Evolutionary conservation across 2,797 vertebrate species (phyloP).

Genomic region (Buceros bicornis): DNA sequence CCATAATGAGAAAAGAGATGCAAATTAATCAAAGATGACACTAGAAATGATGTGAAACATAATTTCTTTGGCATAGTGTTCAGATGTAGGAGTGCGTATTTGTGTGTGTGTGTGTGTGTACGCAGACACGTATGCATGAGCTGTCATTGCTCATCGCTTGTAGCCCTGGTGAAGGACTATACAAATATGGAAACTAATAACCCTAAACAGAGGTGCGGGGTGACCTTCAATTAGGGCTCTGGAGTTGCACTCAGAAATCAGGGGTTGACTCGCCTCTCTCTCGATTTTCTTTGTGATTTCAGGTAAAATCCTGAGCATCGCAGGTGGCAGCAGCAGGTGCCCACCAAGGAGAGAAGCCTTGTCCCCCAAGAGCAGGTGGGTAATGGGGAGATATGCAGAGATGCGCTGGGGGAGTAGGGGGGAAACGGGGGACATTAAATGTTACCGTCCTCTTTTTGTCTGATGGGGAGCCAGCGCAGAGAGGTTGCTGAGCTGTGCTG

Average conservation of each 20-base stretch:
- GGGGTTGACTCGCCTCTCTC: not conserved
- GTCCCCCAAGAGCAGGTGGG: not conserved
- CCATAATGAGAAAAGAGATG: conserved; percentile 42
- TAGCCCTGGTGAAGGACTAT: not conserved
- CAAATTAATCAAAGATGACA: conserved; percentile 76
- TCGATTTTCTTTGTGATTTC: not conserved
- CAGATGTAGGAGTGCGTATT: fast-evolving
- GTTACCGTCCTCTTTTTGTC: not conserved
- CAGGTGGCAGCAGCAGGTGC: not conserved
- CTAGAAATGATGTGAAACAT: conserved; percentile 38
- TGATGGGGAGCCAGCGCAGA: not conserved
- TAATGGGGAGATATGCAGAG: fast-evolving
- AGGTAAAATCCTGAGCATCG: not conserved
- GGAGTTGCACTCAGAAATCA: fast-evolving
- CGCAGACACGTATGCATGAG: fast-evolving
- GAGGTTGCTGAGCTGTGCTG: fast-evolving
- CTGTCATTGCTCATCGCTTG: not conserved
- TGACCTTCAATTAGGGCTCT: not conserved
- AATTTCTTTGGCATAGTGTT: not conserved
- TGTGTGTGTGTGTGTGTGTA: not conserved
- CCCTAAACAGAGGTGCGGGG: not conserved
- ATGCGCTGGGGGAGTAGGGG: fast-evolving
- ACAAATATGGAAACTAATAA: not conserved
- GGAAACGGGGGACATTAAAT: no score
- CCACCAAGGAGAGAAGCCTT: not conserved